A percentile compares a stretch with the other conserved stretches of the same genome.
These are phyloP conservation scores for Corythoichthys intestinalis DNA, from an alignment of 2,113 vertebrate genomes.

Conservation along the genomic window DNA sequence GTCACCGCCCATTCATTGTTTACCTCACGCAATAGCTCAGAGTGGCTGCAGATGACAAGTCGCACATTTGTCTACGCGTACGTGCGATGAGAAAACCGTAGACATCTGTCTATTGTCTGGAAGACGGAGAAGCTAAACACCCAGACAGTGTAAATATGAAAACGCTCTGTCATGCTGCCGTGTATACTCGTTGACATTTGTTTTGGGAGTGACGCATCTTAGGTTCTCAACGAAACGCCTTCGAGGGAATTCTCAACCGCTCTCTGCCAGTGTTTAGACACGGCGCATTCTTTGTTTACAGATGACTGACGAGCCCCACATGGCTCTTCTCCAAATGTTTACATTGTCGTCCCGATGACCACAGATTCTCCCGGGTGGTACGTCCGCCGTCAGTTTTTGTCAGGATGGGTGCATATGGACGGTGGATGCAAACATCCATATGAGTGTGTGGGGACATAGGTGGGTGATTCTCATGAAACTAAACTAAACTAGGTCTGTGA, in stretches of 20 bases:
- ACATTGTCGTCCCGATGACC: slow-evolving; percentile 22
- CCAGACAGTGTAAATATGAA: slow-evolving; percentile 35
- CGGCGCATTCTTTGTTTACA: slow-evolving; percentile 39
- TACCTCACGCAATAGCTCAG: background rate
- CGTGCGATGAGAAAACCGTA: background rate
- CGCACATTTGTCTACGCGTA: background rate
- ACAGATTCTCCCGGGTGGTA: slow-evolving; percentile 1
- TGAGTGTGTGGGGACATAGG: background rate
- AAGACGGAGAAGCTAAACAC: background rate
- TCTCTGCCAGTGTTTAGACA: slow-evolving; percentile 39
- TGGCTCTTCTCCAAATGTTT: slow-evolving; percentile 55
- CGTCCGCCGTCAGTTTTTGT: slow-evolving; percentile 12
- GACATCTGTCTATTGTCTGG: slow-evolving; percentile 1
- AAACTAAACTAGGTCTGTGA: too few relatives aligned
- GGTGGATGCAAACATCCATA: slow-evolving; percentile 19
- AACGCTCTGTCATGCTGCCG: slow-evolving; percentile 16
- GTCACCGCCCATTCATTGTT: background rate
- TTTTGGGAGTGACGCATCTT: slow-evolving; percentile 57
- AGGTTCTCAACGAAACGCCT: background rate
- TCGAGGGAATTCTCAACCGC: background rate
- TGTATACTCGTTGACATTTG: slow-evolving; percentile 47
- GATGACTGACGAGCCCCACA: slow-evolving; percentile 37
- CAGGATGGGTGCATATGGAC: slow-evolving; percentile 25
- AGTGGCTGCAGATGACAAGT: background rate
- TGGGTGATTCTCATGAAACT: too few relatives aligned